A percentile compares a stretch with the other conserved stretches of the same genome.
Conservation (phyloP, 1,140 invertebrate genomes). For the Oedothorax gibbosus region DNA sequence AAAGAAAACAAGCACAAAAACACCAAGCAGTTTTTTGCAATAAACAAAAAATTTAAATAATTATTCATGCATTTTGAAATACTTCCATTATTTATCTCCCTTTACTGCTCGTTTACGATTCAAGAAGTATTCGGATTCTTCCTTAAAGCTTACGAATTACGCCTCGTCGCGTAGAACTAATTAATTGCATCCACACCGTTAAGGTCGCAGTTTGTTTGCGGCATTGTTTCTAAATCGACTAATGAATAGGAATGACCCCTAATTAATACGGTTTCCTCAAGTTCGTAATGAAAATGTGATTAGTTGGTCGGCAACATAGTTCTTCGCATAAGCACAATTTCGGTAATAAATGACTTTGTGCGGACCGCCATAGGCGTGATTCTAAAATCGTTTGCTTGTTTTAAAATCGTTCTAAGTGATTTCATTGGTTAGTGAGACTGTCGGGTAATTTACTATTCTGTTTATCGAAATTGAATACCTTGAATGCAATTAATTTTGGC, state of each 20-base stretch:
- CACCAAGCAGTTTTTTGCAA: too few relatives aligned
- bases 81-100: too few relatives aligned
- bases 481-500: not conserved
- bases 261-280: slow-evolving; percentile 40
- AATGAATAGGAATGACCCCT: slow-evolving; percentile 51
- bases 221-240: slow-evolving; percentile 40
- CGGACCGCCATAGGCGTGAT: slow-evolving; percentile 28
- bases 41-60: too few relatives aligned
- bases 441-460: slow-evolving; percentile 20
- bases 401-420: slow-evolving; percentile 9
- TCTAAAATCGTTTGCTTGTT: slow-evolving; percentile 8
- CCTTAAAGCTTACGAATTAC: slow-evolving; percentile 20
- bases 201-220: slow-evolving; percentile 40
- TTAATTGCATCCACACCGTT: slow-evolving; percentile 20
- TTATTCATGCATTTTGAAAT: too few relatives aligned
- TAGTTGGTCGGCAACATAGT: slow-evolving; percentile 30
- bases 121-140: slow-evolving; percentile 14
- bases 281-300: slow-evolving; percentile 44
- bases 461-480: slow-evolving; percentile 5
- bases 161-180: slow-evolving; percentile 2
- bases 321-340: not conserved
- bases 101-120: not conserved
- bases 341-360: not conserved
- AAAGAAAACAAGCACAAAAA: too few relatives aligned
- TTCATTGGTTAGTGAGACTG: not conserved